phyloP scores from a whole-genome alignment of 2,113 vertebrate genomes.

The Oryzias melastigma region DNA sequence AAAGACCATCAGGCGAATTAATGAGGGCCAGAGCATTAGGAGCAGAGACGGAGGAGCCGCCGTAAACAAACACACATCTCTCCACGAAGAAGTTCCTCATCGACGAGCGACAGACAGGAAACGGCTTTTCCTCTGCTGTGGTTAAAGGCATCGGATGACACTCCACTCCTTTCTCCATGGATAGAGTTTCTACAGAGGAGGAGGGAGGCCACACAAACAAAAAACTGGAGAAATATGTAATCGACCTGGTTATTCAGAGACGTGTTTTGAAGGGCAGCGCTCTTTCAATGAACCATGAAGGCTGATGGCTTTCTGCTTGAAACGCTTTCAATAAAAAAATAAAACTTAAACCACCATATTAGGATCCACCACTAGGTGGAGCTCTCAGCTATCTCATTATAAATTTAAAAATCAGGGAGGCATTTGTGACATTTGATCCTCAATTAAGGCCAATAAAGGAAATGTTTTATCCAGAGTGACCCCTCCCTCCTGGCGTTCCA shows the following conservation, averaged over 20 bases:
- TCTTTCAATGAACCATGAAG: slow-evolving; percentile 55
- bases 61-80: slow-evolving; percentile 73
- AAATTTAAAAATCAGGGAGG: not conserved
- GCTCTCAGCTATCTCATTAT: slow-evolving; percentile 3
- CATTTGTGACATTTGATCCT: slow-evolving; percentile 50
- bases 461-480: too few species aligned
- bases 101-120: slow-evolving; percentile 1
- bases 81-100: slow-evolving; percentile 46
- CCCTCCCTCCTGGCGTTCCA: too few species aligned
- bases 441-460: slow-evolving; percentile 46
- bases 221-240: slow-evolving; percentile 60
- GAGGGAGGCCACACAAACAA: slow-evolving; percentile 33
- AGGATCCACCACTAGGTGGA: slow-evolving; percentile 46
- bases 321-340: not conserved
- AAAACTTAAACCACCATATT: not conserved
- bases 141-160: slow-evolving; percentile 53
- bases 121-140: slow-evolving; percentile 34
- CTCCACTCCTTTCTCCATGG: slow-evolving; percentile 47
- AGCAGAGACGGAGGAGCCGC: slow-evolving; percentile 53
- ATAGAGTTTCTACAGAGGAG: slow-evolving; percentile 44
- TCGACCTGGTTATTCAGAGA: slow-evolving; percentile 69
- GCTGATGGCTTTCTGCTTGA: slow-evolving; percentile 12
- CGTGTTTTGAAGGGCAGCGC: slow-evolving; percentile 52
- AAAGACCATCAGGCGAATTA: slow-evolving; percentile 76
- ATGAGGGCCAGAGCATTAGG: slow-evolving; percentile 73